Conservation (phyloP, 2,888 invertebrate species). For the Cepaea hortensis region DNA sequence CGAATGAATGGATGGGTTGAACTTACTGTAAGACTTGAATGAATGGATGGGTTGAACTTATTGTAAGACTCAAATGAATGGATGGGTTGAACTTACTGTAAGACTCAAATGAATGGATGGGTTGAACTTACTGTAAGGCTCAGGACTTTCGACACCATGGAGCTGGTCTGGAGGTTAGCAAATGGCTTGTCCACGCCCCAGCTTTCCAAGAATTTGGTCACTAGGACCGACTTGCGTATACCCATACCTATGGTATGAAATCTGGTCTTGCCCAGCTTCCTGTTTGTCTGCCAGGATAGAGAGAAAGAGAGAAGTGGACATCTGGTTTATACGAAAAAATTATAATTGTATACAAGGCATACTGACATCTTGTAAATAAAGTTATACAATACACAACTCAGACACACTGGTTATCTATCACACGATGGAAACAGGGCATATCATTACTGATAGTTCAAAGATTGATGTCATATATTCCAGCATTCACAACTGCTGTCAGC, state of each 20-base stretch:
- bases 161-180: constrained; percentile 93
- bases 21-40: background rate
- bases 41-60: background rate
- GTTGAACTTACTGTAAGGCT: constrained; percentile 85
- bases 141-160: constrained; percentile 85
- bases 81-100: constrained; percentile 81
- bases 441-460: no score
- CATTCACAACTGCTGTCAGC: no score
- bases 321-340: no score
- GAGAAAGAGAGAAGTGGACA: no score
- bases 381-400: no score
- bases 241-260: constrained; percentile 55
- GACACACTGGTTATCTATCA: no score
- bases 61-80: background rate
- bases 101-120: constrained; percentile 80
- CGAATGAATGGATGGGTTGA: no score
- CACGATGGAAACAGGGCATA: no score
- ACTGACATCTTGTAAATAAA: no score
- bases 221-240: constrained; percentile 65
- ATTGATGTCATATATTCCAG: no score
- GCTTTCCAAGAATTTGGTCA: constrained; percentile 91
- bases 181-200: constrained; percentile 99
- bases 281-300: constrained; percentile 28
- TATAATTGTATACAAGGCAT: no score
- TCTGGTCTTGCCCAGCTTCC: constrained; percentile 35